phyloP scores from a whole-genome alignment of 2,113 vertebrate species.

The Callipepla californica region DNA sequence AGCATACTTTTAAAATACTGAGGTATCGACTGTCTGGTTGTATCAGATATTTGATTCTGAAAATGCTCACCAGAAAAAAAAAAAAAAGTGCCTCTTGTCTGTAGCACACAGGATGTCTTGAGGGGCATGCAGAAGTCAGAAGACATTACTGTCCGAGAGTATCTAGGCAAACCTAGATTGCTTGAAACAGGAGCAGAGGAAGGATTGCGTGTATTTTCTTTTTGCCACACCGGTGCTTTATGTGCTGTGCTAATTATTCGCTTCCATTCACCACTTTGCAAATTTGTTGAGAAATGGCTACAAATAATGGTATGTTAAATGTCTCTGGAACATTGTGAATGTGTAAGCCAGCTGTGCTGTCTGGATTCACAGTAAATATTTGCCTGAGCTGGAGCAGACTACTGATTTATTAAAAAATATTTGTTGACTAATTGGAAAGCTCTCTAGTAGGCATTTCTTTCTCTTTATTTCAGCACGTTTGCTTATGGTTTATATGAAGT shows the following conservation, averaged over 20 bases:
- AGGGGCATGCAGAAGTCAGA: neutral
- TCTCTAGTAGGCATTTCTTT: neutral
- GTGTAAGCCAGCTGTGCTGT: neutral
- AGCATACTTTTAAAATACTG: neutral
- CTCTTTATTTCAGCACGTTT: neutral
- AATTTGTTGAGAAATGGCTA: conserved; percentile 4
- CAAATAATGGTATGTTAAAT: neutral
- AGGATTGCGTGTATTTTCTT: neutral
- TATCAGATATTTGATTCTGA: neutral
- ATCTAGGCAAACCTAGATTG: neutral
- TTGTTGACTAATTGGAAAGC: neutral
- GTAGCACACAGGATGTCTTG: neutral
- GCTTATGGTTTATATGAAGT: neutral
- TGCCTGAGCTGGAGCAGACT: neutral
- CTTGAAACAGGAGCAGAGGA: neutral
- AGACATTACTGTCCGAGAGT: neutral
- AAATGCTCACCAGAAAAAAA: neutral
- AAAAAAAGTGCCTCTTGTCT: neutral
- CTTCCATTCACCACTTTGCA: neutral
- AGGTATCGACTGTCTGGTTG: neutral
- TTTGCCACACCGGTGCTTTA: neutral
- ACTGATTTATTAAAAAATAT: neutral
- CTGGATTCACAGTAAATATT: neutral
- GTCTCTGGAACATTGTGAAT: neutral
- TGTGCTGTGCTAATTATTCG: neutral